These are phyloP conservation scores for Arrhopalites spinosus DNA, from an alignment of 2,888 invertebrate species.

Conservation along the genomic window DNA sequence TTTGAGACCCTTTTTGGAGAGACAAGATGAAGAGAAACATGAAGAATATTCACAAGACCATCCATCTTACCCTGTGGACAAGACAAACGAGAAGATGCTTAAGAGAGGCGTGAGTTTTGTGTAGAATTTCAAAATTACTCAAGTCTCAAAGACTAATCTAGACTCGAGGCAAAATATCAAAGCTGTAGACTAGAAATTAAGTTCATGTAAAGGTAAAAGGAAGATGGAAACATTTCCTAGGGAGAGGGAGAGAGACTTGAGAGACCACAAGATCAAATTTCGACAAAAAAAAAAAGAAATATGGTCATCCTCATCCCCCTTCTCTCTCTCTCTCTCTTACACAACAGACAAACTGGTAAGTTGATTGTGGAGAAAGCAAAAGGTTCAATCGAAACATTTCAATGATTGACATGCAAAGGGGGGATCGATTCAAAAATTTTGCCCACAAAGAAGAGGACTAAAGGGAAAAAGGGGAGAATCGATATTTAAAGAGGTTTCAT, in stretches of 20 bases:
- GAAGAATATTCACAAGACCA: background rate
- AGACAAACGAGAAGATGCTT: background rate
- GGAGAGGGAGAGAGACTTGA: too few species aligned
- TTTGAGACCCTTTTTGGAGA: too few species aligned
- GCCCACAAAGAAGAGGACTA: background rate
- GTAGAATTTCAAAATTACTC: constrained; percentile 11
- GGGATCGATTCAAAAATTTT: constrained; percentile 9
- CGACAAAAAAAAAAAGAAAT: too few species aligned
- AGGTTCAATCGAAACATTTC: background rate
- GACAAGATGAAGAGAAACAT: background rate
- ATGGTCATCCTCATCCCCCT: too few species aligned
- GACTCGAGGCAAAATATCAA: constrained; percentile 26
- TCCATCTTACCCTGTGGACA: constrained; percentile 26
- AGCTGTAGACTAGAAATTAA: constrained; percentile 34
- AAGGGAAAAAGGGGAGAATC: background rate
- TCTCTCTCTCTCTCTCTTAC: too few species aligned
- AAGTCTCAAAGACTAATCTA: constrained; percentile 29
- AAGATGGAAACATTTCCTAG: too few species aligned
- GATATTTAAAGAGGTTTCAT: constrained; percentile 20
- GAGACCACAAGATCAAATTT: too few species aligned
- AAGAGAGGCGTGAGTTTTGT: constrained; percentile 13
- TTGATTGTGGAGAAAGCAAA: too few species aligned
- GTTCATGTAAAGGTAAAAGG: constrained; percentile 17
- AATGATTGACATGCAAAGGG: constrained; percentile 1
- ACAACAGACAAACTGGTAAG: too few species aligned